Conservation (phyloP, 2,888 invertebrate species). For the Alsophila aescularia region DNA sequence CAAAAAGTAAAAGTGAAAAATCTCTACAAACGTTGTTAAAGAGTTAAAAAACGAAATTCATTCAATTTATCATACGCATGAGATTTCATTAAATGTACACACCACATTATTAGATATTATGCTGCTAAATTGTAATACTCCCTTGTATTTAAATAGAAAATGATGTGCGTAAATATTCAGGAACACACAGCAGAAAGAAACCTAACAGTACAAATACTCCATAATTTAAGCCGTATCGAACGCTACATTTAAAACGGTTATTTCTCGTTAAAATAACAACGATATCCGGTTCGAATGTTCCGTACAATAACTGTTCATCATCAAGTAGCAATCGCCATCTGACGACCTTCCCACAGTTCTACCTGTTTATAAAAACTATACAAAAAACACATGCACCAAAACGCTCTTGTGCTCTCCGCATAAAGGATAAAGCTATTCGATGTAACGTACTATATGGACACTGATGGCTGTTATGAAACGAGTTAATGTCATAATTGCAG, state of each 20-base stretch:
- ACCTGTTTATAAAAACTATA: conserved; percentile 61
- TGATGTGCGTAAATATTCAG: too few relatives aligned
- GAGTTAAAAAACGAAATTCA: too few relatives aligned
- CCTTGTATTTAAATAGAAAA: too few relatives aligned
- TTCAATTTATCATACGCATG: too few relatives aligned
- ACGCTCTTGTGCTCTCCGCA: conserved; percentile 63
- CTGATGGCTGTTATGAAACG: conserved; percentile 75
- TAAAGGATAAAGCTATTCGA: conserved; percentile 69
- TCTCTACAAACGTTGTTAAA: too few relatives aligned
- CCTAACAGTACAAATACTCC: not conserved
- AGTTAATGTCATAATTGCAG: conserved; percentile 82
- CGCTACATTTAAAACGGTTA: conserved; percentile 7
- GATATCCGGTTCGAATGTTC: conserved; percentile 38
- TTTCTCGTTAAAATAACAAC: conserved; percentile 4
- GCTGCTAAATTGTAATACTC: too few relatives aligned
- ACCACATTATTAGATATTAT: too few relatives aligned
- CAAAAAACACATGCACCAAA: conserved; percentile 46
- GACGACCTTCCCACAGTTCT: conserved; percentile 70
- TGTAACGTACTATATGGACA: conserved; percentile 54
- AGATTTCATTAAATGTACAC: too few relatives aligned
- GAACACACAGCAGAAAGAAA: too few relatives aligned
- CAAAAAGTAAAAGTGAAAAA: too few relatives aligned
- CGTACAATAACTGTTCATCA: conserved; percentile 47
- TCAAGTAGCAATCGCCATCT: conserved; percentile 8
- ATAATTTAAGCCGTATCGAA: not conserved